These are phyloP conservation scores for Taphrorychus bicolor DNA, from an alignment of 2,888 invertebrate species.

Conservation along the genomic window DNA sequence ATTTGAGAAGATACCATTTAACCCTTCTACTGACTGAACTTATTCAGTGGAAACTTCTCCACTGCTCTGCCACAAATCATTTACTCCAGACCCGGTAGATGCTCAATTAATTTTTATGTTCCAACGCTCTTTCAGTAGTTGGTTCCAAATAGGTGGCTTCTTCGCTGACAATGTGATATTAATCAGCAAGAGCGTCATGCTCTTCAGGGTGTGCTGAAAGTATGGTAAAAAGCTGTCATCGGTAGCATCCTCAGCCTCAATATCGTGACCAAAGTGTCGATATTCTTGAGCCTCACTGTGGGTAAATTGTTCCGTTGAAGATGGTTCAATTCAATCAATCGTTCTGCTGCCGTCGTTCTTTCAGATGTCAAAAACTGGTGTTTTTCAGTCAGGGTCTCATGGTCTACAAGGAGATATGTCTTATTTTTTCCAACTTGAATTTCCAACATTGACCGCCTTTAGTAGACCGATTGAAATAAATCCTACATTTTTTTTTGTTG, in stretches of 20 bases:
- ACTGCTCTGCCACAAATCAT: background rate
- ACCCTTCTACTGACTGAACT: background rate
- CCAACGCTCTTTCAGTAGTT: constrained; percentile 12
- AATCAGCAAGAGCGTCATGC: constrained; percentile 15
- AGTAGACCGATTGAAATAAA: too few relatives aligned
- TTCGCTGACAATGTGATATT: constrained; percentile 35
- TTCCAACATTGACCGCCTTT: too few relatives aligned
- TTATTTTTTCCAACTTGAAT: background rate
- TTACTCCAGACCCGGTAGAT: too few relatives aligned
- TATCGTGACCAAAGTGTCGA: constrained; percentile 22
- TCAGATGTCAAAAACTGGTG: constrained; percentile 1
- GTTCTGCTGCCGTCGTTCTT: background rate
- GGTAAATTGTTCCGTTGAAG: constrained; percentile 1
- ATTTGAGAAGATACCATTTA: background rate
- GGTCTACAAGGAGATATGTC: background rate
- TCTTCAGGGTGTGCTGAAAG: constrained; percentile 6
- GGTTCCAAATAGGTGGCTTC: constrained; percentile 37
- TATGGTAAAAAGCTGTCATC: constrained; percentile 2
- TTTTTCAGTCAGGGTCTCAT: background rate
- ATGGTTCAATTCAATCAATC: background rate
- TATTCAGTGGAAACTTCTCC: background rate
- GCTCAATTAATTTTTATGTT: background rate
- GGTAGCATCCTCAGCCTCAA: constrained; percentile 21
- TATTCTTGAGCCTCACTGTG: constrained; percentile 9
- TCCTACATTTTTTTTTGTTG: too few relatives aligned